These are phyloP conservation scores for Prenolepis imparis DNA, from an alignment of 2,888 invertebrate genomes.

Conservation along the genomic window DNA sequence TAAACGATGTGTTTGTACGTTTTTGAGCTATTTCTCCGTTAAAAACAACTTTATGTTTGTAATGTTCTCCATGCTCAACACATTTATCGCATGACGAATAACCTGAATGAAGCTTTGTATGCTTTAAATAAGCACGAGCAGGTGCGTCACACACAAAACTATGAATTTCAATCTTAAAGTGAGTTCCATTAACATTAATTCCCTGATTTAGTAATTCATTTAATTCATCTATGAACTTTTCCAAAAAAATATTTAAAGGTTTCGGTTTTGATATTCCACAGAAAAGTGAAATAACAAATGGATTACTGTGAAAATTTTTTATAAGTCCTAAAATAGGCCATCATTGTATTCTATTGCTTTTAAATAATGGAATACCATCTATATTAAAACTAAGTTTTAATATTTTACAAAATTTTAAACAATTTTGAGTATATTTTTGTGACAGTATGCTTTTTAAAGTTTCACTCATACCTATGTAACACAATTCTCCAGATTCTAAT, in stretches of 20 bases:
- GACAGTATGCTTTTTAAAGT: constrained; percentile 9
- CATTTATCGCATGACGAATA: constrained; percentile 40
- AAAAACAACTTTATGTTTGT: constrained; percentile 20
- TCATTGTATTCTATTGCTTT: constrained; percentile 16
- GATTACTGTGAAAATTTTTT: background rate
- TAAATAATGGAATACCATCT: constrained; percentile 24
- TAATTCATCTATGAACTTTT: background rate
- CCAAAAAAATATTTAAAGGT: background rate
- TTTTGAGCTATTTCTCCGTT: background rate
- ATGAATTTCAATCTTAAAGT: background rate
- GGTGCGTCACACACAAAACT: too few relatives aligned
- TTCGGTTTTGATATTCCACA: constrained; percentile 7
- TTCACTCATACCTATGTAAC: background rate
- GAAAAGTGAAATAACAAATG: background rate
- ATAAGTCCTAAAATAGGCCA: constrained; percentile 16
- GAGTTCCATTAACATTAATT: background rate
- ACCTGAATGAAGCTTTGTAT: constrained; percentile 35
- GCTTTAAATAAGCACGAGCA: constrained; percentile 43
- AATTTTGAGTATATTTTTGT: background rate
- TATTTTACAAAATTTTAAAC: background rate
- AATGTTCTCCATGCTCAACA: background rate
- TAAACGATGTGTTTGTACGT: constrained; percentile 22
- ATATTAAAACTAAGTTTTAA: constrained; percentile 25
- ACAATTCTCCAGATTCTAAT: constrained; percentile 16
- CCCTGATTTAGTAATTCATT: background rate